A percentile compares a stretch with the other conserved stretches of the same genome.
These are phyloP conservation scores for Caenorhabditis sp. DNA, from an alignment of 2,888 invertebrate genomes.

Conservation along the genomic window DNA sequence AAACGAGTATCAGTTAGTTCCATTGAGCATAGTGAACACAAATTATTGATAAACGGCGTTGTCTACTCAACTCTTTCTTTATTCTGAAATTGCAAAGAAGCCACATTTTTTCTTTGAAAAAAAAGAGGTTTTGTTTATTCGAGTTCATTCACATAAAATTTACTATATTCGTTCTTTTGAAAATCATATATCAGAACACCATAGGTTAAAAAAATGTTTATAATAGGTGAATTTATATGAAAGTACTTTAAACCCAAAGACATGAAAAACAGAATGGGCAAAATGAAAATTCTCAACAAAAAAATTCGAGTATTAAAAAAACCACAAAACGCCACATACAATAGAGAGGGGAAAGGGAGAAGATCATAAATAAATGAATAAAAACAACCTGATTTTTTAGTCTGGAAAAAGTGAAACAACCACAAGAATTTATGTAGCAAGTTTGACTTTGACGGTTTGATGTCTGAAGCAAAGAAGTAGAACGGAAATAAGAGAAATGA, in stretches of 20 bases:
- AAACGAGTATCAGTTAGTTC: too few relatives aligned
- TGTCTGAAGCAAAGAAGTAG: conserved; percentile 50
- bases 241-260: background rate
- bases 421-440: conserved; percentile 3
- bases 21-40: too few relatives aligned
- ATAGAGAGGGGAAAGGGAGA: background rate
- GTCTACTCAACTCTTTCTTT: too few relatives aligned
- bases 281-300: background rate
- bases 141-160: too few relatives aligned
- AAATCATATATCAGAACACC: too few relatives aligned
- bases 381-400: background rate
- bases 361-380: background rate
- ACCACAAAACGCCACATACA: background rate
- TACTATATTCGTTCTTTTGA: too few relatives aligned
- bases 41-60: too few relatives aligned
- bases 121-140: too few relatives aligned
- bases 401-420: background rate
- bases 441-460: conserved; percentile 42
- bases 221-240: too few relatives aligned
- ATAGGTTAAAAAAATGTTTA: too few relatives aligned
- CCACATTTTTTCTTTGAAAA: too few relatives aligned
- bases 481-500: conserved; percentile 45
- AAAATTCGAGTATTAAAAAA: background rate
- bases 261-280: background rate
- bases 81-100: too few relatives aligned